Conservation (phyloP, 2,113 vertebrate species). For the Brienomyrus longianalis region DNA sequence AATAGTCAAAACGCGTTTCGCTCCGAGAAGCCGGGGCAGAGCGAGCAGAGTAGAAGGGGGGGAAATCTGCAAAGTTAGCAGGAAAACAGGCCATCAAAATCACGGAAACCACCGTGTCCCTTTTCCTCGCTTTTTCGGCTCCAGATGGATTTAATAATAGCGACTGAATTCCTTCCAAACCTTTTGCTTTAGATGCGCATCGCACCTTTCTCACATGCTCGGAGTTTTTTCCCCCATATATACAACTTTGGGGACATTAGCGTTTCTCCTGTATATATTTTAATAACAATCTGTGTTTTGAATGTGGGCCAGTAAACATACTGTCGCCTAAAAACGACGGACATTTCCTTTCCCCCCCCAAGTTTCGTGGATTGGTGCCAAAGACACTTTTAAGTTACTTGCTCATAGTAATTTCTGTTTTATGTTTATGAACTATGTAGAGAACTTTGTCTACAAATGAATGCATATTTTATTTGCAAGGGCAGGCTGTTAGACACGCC, state of each 20-base stretch:
- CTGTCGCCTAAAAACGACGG: not conserved
- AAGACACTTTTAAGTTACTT: not conserved
- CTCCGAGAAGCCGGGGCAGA: not conserved
- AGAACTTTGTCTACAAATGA: not conserved
- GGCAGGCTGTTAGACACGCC: not conserved
- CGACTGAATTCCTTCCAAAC: constrained; percentile 32
- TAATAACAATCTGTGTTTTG: not conserved
- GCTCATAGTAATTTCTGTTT: not conserved
- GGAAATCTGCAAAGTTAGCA: constrained; percentile 54
- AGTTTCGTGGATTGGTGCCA: not conserved
- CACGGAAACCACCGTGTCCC: constrained; percentile 46
- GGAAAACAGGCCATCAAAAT: constrained; percentile 48
- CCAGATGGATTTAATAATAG: constrained; percentile 52
- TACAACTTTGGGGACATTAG: not conserved
- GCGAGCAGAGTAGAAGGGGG: constrained; percentile 1
- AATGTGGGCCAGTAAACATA: not conserved
- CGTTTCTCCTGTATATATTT: not conserved
- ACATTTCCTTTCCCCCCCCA: not conserved
- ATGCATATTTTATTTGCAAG: not conserved
- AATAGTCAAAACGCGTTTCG: not conserved
- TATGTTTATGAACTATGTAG: not conserved
- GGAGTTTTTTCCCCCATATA: too few species aligned
- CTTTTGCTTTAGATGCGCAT: constrained; percentile 15
- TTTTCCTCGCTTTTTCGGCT: constrained; percentile 28
- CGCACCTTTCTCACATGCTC: not conserved